phyloP scores from a whole-genome alignment of 2,888 invertebrate genomes.

The Amphipyra tragopoginis region DNA sequence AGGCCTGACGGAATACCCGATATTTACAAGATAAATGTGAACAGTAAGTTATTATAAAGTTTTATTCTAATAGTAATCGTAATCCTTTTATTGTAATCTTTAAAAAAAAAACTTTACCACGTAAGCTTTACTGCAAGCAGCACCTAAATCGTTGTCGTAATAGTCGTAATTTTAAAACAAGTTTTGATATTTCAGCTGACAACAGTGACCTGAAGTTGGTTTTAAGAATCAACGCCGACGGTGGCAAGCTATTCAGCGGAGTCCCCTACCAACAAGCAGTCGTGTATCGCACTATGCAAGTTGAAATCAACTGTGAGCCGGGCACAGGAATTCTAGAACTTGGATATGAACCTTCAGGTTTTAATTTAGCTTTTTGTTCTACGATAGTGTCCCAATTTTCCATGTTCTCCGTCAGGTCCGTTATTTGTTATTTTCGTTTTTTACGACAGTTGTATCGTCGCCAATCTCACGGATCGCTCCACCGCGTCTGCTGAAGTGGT shows the following conservation, averaged over 20 bases:
- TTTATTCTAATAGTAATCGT: no score
- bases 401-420: no score
- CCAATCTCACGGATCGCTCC: no score
- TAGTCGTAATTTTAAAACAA: no score
- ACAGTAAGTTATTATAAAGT: conserved; percentile 77
- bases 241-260: conserved; percentile 69
- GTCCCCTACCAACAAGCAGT: conserved; percentile 72
- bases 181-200: conserved; percentile 65
- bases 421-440: no score
- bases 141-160: no score
- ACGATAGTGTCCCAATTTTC: no score
- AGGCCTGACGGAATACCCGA: conserved; percentile 78
- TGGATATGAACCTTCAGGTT: conserved; percentile 74
- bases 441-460: no score
- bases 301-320: conserved; percentile 72
- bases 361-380: background rate
- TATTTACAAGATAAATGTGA: conserved; percentile 83
- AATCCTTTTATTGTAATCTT: no score
- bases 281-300: conserved; percentile 67
- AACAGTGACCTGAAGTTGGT: conserved; percentile 69
- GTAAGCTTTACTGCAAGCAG: no score
- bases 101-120: no score
- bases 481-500: conserved; percentile 70
- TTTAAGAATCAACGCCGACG: conserved; percentile 70
- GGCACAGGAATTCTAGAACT: conserved; percentile 79